Evolutionary conservation across 1,140 invertebrate genomes (phyloP).

Genomic region (Pogonomyrmex barbatus): DNA sequence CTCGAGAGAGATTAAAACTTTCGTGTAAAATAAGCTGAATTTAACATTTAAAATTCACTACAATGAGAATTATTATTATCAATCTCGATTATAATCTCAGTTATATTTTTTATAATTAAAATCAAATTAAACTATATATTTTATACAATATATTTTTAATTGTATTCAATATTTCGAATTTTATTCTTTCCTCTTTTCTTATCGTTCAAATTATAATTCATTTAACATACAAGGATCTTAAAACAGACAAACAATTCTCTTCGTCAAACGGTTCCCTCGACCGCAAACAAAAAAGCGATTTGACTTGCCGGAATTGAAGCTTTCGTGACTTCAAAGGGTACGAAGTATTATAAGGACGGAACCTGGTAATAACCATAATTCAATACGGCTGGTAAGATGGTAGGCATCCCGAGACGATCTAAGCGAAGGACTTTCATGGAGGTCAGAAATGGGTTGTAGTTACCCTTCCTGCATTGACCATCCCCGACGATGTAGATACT

Average conservation of each 20-base stretch:
- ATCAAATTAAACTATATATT: background rate
- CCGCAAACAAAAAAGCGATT: constrained; percentile 60
- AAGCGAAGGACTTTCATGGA: constrained; percentile 51
- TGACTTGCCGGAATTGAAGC: constrained; percentile 61
- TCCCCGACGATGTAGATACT: constrained; percentile 71
- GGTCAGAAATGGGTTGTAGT: constrained; percentile 72
- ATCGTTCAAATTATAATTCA: constrained; percentile 20
- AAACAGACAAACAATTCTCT: constrained; percentile 15
- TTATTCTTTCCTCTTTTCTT: background rate
- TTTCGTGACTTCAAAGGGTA: constrained; percentile 73
- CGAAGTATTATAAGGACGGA: constrained; percentile 77
- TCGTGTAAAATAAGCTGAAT: constrained; percentile 13
- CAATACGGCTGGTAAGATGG: constrained; percentile 82
- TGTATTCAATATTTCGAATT: background rate
- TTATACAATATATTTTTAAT: constrained; percentile 8
- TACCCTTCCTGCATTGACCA: constrained; percentile 68
- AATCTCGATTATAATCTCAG: background rate
- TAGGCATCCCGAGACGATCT: constrained; percentile 70
- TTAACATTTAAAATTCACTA: background rate
- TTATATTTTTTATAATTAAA: background rate
- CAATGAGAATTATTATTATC: background rate
- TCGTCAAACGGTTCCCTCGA: constrained; percentile 37
- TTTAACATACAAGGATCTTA: background rate
- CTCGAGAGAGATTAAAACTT: constrained; percentile 41
- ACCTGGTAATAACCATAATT: constrained; percentile 81